phyloP scores from a whole-genome alignment of 2,113 vertebrate species.

The Piprites chloris region DNA sequence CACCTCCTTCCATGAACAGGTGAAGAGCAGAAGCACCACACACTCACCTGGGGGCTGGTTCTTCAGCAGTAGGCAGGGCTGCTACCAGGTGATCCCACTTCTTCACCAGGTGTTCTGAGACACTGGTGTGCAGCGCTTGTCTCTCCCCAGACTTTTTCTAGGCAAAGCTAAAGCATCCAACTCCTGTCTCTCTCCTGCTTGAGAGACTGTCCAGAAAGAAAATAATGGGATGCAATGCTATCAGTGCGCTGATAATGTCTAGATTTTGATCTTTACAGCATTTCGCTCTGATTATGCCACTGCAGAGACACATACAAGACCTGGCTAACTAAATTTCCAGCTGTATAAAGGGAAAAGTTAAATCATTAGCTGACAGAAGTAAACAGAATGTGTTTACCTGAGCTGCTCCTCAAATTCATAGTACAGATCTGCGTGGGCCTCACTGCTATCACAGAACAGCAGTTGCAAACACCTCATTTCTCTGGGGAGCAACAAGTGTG shows the following conservation, averaged over 20 bases:
- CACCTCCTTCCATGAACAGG: not conserved
- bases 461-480: not conserved
- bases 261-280: not conserved
- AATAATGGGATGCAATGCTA: accelerated
- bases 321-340: not conserved
- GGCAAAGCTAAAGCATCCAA: not conserved
- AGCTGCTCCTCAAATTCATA: not conserved
- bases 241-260: not conserved
- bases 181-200: not conserved
- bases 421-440: not conserved
- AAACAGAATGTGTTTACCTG: not conserved
- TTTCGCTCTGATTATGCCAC: not conserved
- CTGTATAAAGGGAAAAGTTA: not conserved
- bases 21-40: not conserved
- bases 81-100: not conserved
- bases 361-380: not conserved
- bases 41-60: not conserved
- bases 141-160: not conserved
- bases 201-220: not conserved
- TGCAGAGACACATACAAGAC: not conserved
- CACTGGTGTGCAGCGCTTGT: accelerated
- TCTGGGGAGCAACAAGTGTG: accelerated
- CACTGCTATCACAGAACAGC: accelerated
- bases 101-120: not conserved
- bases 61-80: not conserved